phyloP scores from a whole-genome alignment of 2,888 invertebrate species.

The Heliconius aoede region DNA sequence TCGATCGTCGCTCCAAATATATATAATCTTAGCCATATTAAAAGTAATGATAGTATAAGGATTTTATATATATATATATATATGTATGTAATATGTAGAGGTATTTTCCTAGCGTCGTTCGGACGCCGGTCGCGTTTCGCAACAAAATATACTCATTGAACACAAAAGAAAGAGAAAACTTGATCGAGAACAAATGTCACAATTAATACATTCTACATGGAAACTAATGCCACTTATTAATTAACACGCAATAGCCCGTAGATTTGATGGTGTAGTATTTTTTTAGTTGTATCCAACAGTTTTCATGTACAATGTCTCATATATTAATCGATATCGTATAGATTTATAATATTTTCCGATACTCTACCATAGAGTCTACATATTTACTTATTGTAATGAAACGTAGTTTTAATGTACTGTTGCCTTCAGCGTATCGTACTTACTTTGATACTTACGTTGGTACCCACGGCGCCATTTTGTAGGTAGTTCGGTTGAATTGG shows the following conservation, averaged over 20 bases:
- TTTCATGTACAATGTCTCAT: conserved; percentile 68
- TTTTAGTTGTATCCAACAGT: conserved; percentile 37
- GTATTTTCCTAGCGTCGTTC: conserved; percentile 55
- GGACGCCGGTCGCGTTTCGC: conserved; percentile 48
- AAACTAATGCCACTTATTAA: conserved; percentile 39
- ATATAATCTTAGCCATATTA: conserved; percentile 52
- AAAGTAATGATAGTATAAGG: conserved; percentile 52
- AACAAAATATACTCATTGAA: conserved; percentile 76
- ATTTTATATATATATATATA: conserved; percentile 47
- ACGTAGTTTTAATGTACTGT: conserved; percentile 61
- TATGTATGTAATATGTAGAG: conserved; percentile 45
- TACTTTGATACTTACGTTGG: conserved; percentile 34
- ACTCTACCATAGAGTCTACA: conserved; percentile 77
- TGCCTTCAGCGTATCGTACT: conserved; percentile 63
- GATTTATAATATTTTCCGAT: conserved; percentile 79
- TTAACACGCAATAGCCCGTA: conserved; percentile 17
- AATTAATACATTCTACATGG: conserved; percentile 64
- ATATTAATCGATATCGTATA: conserved; percentile 62
- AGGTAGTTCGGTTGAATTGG: not conserved
- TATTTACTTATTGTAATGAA: conserved; percentile 69
- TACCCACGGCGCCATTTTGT: conserved; percentile 47
- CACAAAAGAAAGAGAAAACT: conserved; percentile 51
- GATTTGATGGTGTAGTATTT: conserved; percentile 9
- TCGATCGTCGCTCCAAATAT: conserved; percentile 28
- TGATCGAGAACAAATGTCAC: conserved; percentile 74